A percentile compares a stretch with the other conserved stretches of the same genome.
Evolutionary conservation across 2,797 vertebrate species (phyloP).

Genomic region (Fratercula arctica): DNA sequence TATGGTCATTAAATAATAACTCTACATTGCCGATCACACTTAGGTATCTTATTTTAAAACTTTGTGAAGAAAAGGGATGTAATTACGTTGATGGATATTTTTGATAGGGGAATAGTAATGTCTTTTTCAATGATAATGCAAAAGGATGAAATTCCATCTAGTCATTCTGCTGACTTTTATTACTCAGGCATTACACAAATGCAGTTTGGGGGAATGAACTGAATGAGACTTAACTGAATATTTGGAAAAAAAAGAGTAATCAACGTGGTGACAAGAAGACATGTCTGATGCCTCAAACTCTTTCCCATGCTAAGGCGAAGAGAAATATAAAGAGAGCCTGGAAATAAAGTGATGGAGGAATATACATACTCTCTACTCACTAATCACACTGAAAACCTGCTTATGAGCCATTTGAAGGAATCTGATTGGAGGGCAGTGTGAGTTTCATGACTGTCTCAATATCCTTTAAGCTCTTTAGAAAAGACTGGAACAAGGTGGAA

Average conservation of each 20-base stretch:
- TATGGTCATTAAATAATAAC: slow-evolving; percentile 65
- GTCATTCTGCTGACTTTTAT: slow-evolving; percentile 57
- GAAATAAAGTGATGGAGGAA: not conserved
- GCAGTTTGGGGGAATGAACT: slow-evolving; percentile 32
- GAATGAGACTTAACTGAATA: slow-evolving; percentile 18
- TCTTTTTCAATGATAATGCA: slow-evolving; percentile 58
- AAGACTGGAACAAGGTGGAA: not conserved
- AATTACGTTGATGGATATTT: slow-evolving; percentile 72
- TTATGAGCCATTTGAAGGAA: not conserved
- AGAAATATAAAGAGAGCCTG: not conserved
- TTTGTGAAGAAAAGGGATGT: slow-evolving; percentile 40
- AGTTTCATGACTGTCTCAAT: not conserved
- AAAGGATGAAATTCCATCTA: slow-evolving; percentile 41
- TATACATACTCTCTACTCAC: not conserved
- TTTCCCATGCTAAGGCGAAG: not conserved
- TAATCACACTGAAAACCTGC: not conserved
- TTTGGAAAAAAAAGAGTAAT: slow-evolving; percentile 9
- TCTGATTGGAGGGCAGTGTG: not conserved
- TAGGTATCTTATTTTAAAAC: slow-evolving; percentile 63
- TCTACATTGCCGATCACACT: slow-evolving; percentile 40
- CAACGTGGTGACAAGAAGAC: not conserved
- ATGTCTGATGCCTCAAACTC: not conserved
- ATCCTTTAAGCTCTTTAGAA: not conserved
- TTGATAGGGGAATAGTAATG: slow-evolving; percentile 65
- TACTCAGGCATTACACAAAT: slow-evolving; percentile 15